Base-by-base conservation (phyloP, 2,113 vertebrate species). In the Ceuthmochares aereus region DNA sequence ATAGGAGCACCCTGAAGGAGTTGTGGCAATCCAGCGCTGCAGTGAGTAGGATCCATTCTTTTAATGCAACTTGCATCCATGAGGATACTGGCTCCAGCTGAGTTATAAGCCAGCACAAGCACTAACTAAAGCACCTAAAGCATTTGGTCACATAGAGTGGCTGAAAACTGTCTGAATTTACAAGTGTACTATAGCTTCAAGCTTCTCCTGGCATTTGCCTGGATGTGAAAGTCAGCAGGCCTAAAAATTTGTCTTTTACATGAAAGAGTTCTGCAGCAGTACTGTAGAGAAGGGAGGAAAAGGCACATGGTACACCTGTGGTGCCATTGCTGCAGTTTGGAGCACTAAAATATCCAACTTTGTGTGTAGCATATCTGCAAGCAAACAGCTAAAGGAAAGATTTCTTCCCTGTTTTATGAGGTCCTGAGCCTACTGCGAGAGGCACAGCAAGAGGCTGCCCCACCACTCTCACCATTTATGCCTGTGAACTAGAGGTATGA, bases 371-470 rank as follows among this genome's bases (percentile, higher is more conserved):
- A 40, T 11, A 64, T 36, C 49, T 32, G 40, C 21, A 58, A 32
- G 5, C 3, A n/a, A 68, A 60, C 4, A 81, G 27, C 21, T 73
- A 80, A 58, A 62, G 8, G 10, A 81, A 84, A 84, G 10, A 8
- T 6, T 49, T 36, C 23, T 40, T 42, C 11, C 29, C 15, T 4
- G 0, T 73, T 86, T 60, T 23, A 14, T 0, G 0, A 49, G 18
- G 16, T 55, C 17, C 49, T 60, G 27, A 76, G 73, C 23, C 40
- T 52, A 37, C 29, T 34, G 20, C 2, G 5, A 83, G 5, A 17
- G 69, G 22, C 13, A 37, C 12, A 54, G 36, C 15, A 59, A 23
- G 1, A 30, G 9, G 17, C 5, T 56, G 47, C 9, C 7, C 23
- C n/a, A 34, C 1, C 19, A 45, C 40, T 11, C 14, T 70, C 3